Evolutionary conservation across 2,888 invertebrate genomes (phyloP).

Genomic region (Troides helena): DNA sequence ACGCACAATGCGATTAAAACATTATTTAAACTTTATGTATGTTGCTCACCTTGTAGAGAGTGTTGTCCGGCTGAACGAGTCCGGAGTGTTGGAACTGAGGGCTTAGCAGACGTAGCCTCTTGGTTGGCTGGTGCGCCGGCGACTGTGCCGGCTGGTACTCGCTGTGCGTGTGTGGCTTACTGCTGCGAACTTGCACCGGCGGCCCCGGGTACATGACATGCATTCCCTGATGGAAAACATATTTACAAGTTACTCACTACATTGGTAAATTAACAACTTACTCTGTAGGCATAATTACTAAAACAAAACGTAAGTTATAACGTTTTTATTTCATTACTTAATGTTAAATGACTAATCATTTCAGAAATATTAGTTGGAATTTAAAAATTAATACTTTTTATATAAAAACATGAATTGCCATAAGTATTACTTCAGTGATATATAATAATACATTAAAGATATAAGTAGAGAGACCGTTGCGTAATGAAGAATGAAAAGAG

Average conservation of each 20-base stretch:
- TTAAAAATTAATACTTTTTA: too few relatives aligned
- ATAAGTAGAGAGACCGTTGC: too few relatives aligned
- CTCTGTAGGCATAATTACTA: too few relatives aligned
- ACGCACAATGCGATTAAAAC: too few relatives aligned
- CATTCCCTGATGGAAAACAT: constrained; percentile 82
- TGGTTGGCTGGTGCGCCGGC: constrained; percentile 67
- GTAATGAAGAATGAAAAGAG: neutral
- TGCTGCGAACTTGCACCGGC: constrained; percentile 72
- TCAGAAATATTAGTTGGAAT: too few relatives aligned
- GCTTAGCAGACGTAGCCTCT: constrained; percentile 71
- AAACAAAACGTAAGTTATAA: too few relatives aligned
- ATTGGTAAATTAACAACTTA: neutral
- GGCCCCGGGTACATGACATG: constrained; percentile 90
- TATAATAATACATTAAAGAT: too few relatives aligned
- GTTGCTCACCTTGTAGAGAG: constrained; percentile 61
- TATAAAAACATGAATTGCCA: too few relatives aligned
- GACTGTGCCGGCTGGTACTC: constrained; percentile 64
- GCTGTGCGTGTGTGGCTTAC: constrained; percentile 64
- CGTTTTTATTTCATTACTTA: too few relatives aligned
- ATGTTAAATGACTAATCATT: too few relatives aligned
- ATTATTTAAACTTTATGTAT: too few relatives aligned
- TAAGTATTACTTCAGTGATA: too few relatives aligned
- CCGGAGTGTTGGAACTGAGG: constrained; percentile 42
- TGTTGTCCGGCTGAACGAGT: constrained; percentile 53
- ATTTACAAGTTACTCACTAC: neutral